A percentile compares a stretch with the other conserved stretches of the same genome.
Evolutionary conservation across 1,140 invertebrate genomes (phyloP).

Genomic region (Galendromus occidentalis): DNA sequence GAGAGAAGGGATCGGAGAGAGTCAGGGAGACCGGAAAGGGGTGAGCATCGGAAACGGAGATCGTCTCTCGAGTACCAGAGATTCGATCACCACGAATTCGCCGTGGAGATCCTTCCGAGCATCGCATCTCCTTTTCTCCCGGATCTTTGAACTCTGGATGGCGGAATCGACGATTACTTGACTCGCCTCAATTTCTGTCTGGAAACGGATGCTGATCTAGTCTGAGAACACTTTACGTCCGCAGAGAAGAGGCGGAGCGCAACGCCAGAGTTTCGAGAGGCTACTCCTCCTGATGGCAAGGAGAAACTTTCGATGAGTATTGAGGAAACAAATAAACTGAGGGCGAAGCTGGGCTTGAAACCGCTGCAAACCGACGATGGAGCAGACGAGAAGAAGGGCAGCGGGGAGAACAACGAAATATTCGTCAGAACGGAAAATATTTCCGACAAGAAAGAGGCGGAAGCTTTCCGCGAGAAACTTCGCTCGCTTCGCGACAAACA

Average conservation of each 20-base stretch:
- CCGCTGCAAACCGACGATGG: conserved; percentile 50
- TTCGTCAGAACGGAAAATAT: conserved; percentile 40
- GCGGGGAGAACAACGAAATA: conserved; percentile 22
- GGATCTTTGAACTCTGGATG: too few relatives aligned
- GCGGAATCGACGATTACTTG: too few relatives aligned
- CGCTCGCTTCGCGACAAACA: conserved; percentile 54
- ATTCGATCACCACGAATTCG: too few relatives aligned
- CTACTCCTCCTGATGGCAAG: not conserved
- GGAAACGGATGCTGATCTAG: too few relatives aligned
- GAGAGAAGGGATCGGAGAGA: too few relatives aligned
- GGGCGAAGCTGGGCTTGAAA: conserved; percentile 79
- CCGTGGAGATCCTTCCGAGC: too few relatives aligned
- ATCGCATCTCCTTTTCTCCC: too few relatives aligned
- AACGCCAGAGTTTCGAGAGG: not conserved
- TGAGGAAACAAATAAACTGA: conserved; percentile 71
- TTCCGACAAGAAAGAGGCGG: conserved; percentile 45
- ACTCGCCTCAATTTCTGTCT: too few relatives aligned
- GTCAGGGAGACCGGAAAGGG: too few relatives aligned
- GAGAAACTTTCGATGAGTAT: conserved; percentile 41
- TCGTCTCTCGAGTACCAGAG: too few relatives aligned
- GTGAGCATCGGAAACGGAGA: too few relatives aligned
- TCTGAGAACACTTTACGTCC: too few relatives aligned
- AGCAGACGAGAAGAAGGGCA: conserved; percentile 20
- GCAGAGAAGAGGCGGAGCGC: not conserved
- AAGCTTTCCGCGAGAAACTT: conserved; percentile 64